Evolutionary conservation across 1,140 invertebrate genomes (phyloP), one percentile per base, ranked within the genome.

Genomic region (Pogonomyrmex californicus): DNA sequence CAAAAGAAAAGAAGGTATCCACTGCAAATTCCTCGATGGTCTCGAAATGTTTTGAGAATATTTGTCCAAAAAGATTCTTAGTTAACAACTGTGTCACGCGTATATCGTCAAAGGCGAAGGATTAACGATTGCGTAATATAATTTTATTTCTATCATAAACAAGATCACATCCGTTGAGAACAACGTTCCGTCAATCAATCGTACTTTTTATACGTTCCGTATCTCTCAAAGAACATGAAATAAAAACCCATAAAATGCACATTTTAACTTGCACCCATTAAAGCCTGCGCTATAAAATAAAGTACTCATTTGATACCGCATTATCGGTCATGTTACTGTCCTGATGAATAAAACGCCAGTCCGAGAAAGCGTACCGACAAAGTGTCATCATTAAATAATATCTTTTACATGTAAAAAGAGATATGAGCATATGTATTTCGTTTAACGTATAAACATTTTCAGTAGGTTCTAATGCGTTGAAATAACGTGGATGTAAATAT

Each of bases 111-210:
- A 17, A 77, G 4, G 41, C 17, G 17, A 10, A 36, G n/a, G 10
- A 9, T 33, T 77, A 51, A 79, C 33, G 44, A 66, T 36, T 47
- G 30, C 9, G 30, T 65, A 51, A 79, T 30, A 49, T 47, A 78
- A 12, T 77, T 77, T 44, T 41, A 77, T 78, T 63, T 78, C 58
- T 77, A 56, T 49, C 44, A 9, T 63, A 78, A 78, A 78, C 41
- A 44, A 78, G 44, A 78, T 62, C 44, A 47, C 44, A 10, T 38
- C 41, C 30, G 38, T 79, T 79, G 36, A 66, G n/a, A 14, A 65
- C 44, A 49, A 49, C 17, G 75, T 47, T 47, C 30, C 7, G 58
- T 66, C 36, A 79, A 38, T 79, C 3, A 17, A 60, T 78, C 33
- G 36, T 51, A 66, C 49, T 23, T 65, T 65, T 79, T 23, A 23